phyloP scores from a whole-genome alignment of 2,113 vertebrate genomes.

The Pandion haliaetus region DNA sequence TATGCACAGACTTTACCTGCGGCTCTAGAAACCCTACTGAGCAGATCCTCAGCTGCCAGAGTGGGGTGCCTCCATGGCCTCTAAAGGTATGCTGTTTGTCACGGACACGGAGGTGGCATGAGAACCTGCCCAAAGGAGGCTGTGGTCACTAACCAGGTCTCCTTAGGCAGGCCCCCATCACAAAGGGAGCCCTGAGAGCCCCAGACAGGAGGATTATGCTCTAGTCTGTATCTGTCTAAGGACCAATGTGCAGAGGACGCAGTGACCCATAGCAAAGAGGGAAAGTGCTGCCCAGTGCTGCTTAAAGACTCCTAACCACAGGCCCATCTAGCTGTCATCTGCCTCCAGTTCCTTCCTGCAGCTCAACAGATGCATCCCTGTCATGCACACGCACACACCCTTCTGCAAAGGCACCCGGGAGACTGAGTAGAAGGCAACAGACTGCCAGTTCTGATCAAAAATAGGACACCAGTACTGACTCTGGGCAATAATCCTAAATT shows the following conservation, averaged over 20 bases:
- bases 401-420: not conserved
- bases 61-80: not conserved
- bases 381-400: not conserved
- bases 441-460: not conserved
- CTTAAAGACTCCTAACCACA: not conserved
- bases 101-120: not conserved
- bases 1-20: not conserved
- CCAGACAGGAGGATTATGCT: not conserved
- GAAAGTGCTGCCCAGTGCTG: not conserved
- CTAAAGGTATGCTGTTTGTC: rapidly evolving
- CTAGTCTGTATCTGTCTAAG: not conserved
- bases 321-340: not conserved
- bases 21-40: not conserved
- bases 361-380: not conserved
- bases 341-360: not conserved
- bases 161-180: not conserved
- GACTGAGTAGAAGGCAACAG: not conserved
- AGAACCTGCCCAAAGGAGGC: not conserved
- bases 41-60: not conserved
- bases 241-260: not conserved
- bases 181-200: not conserved
- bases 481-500: not conserved
- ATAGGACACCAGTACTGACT: not conserved
- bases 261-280: not conserved
- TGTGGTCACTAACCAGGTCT: not conserved